Conservation (phyloP, 1,140 invertebrate genomes). For the Drusus annulatus region DNA sequence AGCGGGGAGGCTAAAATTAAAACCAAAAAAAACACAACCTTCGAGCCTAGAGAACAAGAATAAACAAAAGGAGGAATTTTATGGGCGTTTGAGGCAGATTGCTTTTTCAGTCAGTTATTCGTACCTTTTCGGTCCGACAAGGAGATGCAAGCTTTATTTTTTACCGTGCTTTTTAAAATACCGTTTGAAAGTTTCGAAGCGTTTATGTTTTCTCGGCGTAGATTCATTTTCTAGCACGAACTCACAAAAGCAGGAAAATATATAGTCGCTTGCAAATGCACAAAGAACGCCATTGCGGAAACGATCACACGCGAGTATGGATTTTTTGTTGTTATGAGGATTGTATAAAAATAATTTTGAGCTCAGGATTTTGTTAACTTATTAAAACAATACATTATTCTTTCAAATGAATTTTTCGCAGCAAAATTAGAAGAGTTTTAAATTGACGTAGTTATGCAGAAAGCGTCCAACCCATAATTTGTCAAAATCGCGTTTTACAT, state of each 20-base stretch:
- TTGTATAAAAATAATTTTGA: too few species aligned
- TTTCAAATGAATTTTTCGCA: too few species aligned
- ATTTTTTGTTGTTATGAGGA: too few species aligned
- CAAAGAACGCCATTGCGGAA: not conserved
- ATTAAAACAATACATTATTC: too few species aligned
- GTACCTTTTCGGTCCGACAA: conserved; percentile 34
- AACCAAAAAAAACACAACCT: conserved; percentile 54
- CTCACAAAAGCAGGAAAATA: too few species aligned
- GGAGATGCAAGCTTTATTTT: conserved; percentile 17
- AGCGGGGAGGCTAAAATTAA: conserved; percentile 8
- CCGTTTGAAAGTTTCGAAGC: not conserved
- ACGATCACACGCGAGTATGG: not conserved
- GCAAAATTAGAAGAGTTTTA: too few species aligned
- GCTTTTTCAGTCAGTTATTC: conserved; percentile 42
- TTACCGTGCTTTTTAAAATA: not conserved
- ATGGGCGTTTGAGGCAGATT: conserved; percentile 45
- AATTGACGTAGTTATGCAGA: too few species aligned
- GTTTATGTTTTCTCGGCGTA: conserved; percentile 3
- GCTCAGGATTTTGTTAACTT: too few species aligned
- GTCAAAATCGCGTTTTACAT: too few species aligned
- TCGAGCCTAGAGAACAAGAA: conserved; percentile 44
- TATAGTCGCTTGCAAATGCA: too few species aligned
- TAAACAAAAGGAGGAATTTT: conserved; percentile 52
- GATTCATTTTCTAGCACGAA: too few species aligned
- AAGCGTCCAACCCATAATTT: too few species aligned